A percentile compares a stretch with the other conserved stretches of the same genome.
Evolutionary conservation across 2,888 invertebrate genomes (phyloP).

Genomic region (Callosobruchus maculatus): DNA sequence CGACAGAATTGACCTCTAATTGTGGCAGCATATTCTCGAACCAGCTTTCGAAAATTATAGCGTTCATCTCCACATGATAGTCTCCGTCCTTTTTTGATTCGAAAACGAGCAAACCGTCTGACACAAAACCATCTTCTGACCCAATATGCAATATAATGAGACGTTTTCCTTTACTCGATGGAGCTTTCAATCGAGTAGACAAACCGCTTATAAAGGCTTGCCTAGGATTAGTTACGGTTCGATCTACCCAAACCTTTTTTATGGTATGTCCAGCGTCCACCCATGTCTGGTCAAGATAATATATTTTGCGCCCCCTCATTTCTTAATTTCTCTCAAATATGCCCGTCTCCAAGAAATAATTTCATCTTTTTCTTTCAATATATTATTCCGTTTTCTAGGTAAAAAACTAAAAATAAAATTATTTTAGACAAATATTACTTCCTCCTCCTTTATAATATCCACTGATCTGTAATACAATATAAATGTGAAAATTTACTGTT

Average conservation of each 20-base stretch:
- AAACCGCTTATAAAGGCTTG: constrained; percentile 1
- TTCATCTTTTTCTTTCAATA: too few species aligned
- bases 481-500: too few species aligned
- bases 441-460: too few species aligned
- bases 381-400: too few species aligned
- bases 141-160: constrained; percentile 3
- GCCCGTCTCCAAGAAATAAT: too few species aligned
- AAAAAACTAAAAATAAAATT: too few species aligned
- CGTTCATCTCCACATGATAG: constrained; percentile 10
- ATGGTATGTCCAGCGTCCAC: not conserved
- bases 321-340: too few species aligned
- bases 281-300: not conserved
- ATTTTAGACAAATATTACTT: too few species aligned
- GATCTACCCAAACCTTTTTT: not conserved
- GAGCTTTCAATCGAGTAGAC: not conserved
- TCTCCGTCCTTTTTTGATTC: constrained; percentile 7
- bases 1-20: constrained; percentile 9
- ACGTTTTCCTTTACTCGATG: constrained; percentile 4
- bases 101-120: constrained; percentile 3
- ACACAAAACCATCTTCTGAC: constrained; percentile 1
- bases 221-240: not conserved
- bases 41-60: constrained; percentile 6
- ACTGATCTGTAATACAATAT: too few species aligned
- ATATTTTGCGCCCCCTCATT: too few species aligned
- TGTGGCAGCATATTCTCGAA: constrained; percentile 7